Evolutionary conservation across 2,113 vertebrate genomes (phyloP), one percentile per base, ranked within the genome.

Genomic region (Felis catus): DNA sequence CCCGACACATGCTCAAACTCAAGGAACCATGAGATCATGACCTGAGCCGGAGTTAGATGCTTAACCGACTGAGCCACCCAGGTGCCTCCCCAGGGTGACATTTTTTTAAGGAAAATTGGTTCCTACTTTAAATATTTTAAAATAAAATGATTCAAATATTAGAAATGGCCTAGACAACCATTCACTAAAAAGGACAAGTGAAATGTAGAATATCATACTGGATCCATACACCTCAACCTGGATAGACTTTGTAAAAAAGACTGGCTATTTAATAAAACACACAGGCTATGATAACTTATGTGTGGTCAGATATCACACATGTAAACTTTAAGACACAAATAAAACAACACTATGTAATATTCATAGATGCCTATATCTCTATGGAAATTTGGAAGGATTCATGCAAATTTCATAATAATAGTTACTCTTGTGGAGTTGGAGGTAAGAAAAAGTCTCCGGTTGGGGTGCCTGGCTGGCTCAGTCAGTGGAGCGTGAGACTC

Each of bases 71-170:
- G 21, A 23, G 21, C 58, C 58, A 61, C 21, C 21, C 58, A 61
- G 21, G 19, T 1, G 58, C 58, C 58, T 23, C 58, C 7, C 58
- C 18, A 21, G 7, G 58, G 21, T 61, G 21, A 23, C 53, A 19
- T 5, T 23, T 21, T 61, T 94, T 89, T 36, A 58, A 91, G n/a
- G 25, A 88, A 95, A 41, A 73, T 53, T 83, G 13, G 0, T 70
- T 76, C 23, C 63, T 66, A 80, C 12, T 83, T 95, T 74, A 97
- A 96, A 58, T 86, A 85, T 71, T 80, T 53, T 76, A 29, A 97
- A 93, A 92, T 68, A 65, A 94, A 94, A 61, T 5, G 18, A 53
- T 73, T 71, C 0, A 23, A 81, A 66, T 66, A 92, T 82, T 88
- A 19, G n/a, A 93, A 95, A 63, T 76, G n/a, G 16, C 23, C 12